Percentiles rank a stretch among this genome's conserved stretches.
Evolutionary conservation across 2,113 vertebrate genomes (phyloP).

Genomic region (Pavo muticus): DNA sequence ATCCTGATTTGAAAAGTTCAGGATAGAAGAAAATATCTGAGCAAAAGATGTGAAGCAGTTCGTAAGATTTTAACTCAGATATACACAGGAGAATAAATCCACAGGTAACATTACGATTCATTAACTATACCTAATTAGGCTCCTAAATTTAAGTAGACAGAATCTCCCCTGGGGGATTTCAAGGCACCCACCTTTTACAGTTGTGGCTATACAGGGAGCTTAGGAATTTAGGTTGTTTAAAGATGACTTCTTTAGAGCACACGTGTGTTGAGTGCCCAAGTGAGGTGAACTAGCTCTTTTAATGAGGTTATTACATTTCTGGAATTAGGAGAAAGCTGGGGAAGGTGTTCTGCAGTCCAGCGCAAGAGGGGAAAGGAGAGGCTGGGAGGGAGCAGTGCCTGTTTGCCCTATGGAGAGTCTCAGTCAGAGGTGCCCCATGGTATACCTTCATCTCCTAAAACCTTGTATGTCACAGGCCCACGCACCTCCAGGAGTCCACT

Average conservation of each 20-base stretch:
- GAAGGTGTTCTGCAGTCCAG: neutral
- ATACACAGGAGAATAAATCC: constrained; percentile 44
- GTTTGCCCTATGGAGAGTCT: neutral
- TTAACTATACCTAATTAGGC: constrained; percentile 55
- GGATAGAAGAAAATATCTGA: constrained; percentile 53
- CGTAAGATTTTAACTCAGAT: constrained; percentile 38
- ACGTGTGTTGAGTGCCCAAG: neutral
- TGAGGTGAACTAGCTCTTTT: neutral
- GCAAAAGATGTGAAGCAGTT: constrained; percentile 46
- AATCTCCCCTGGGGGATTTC: constrained; percentile 46
- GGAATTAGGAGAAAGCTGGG: neutral
- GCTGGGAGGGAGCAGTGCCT: neutral
- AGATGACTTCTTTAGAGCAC: neutral
- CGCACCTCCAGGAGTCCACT: accelerated
- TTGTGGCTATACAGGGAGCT: neutral
- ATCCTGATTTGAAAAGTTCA: constrained; percentile 58
- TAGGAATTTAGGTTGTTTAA: constrained; percentile 24
- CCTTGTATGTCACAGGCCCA: neutral
- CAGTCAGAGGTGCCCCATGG: neutral
- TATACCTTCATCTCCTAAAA: neutral
- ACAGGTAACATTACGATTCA: constrained; percentile 57
- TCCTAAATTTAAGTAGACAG: constrained; percentile 61
- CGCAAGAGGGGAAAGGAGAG: neutral
- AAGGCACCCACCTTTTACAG: constrained; percentile 23
- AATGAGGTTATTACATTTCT: neutral